Evolutionary conservation across 2,113 vertebrate genomes (phyloP).

Genomic region (Brachionichthys hirsutus): DNA sequence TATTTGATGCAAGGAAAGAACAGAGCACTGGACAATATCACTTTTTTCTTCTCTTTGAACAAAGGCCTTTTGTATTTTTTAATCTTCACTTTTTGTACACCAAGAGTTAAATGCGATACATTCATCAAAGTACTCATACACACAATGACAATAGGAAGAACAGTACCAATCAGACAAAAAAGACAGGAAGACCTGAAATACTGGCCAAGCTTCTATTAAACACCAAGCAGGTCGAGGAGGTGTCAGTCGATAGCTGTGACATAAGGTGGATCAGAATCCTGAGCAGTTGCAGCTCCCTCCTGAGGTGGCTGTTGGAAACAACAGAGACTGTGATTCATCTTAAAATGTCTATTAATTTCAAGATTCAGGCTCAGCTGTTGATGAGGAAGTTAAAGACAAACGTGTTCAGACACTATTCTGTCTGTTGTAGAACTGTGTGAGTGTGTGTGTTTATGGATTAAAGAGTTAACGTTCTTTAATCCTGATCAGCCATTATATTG

Average conservation of each 20-base stretch:
- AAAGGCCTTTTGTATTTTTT: too few species aligned
- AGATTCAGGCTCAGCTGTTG: not conserved
- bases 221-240: conserved; percentile 6
- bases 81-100: not conserved
- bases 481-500: too few species aligned
- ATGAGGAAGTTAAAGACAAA: not conserved
- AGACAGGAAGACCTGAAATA: not conserved
- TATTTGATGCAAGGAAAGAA: conserved; percentile 31
- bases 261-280: conserved; percentile 25
- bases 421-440: not conserved
- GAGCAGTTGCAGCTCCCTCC: conserved; percentile 74
- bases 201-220: not conserved
- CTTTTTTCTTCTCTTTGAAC: too few species aligned
- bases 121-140: not conserved
- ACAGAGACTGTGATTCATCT: conserved; percentile 18
- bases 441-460: too few species aligned
- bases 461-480: too few species aligned
- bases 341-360: not conserved
- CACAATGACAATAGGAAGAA: not conserved
- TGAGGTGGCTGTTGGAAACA: conserved; percentile 66
- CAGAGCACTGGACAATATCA: conserved; percentile 36
- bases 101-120: not conserved
- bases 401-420: not conserved
- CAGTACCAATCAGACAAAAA: too few species aligned
- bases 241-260: conserved; percentile 20